A percentile compares a stretch with the other conserved stretches of the same genome.
These are phyloP conservation scores for Porites cylindrica DNA, from an alignment of 92 coral and sea anemone genomes.

Conservation along the genomic window DNA sequence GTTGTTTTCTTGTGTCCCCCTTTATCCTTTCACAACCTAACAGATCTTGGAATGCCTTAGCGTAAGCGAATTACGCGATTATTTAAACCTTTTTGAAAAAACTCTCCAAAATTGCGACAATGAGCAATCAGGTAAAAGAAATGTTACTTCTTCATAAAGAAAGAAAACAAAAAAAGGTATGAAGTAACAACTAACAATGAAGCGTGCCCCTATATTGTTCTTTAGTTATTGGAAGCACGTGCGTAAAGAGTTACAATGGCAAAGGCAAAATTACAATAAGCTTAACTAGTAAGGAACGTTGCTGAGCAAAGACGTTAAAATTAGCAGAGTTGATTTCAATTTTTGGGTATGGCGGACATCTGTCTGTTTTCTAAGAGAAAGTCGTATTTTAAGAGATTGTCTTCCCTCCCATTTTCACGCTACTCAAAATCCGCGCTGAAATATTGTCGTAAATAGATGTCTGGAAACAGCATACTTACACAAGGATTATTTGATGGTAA, in stretches of 20 bases:
- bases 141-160: neutral
- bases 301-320: neutral
- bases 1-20: no score
- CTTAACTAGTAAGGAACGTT: neutral
- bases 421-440: no score
- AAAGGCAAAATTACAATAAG: neutral
- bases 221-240: conserved; percentile 22
- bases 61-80: no score
- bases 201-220: neutral
- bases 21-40: no score
- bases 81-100: no score
- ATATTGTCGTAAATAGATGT: no score
- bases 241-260: conserved; percentile 9
- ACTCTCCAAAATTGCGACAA: neutral
- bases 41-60: no score
- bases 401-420: no score
- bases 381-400: neutral
- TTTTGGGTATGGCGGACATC: neutral
- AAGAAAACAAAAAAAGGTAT: neutral
- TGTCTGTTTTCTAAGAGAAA: neutral
- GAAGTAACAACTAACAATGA: neutral
- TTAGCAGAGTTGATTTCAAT: neutral
- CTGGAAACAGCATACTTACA: no score
- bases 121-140: neutral
- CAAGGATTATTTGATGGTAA: no score